Conservation (phyloP, 2,888 invertebrate species). For the Stictocephala bisonia region DNA sequence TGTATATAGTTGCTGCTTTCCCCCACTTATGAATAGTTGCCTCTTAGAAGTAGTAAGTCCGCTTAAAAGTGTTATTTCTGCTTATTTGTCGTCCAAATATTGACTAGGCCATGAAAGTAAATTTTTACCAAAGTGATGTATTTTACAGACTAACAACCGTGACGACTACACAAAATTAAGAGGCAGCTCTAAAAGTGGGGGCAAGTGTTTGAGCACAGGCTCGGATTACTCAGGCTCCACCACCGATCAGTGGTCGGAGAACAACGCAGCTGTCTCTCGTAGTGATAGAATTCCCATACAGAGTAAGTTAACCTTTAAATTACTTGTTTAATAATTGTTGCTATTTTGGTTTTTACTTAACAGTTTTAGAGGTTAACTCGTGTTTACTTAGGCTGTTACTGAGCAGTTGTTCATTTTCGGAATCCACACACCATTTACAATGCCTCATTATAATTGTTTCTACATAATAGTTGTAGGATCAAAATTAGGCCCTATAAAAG, state of each 20-base stretch:
- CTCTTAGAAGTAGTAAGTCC: constrained; percentile 29
- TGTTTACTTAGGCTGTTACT: no score
- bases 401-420: no score
- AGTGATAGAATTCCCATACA: constrained; percentile 53
- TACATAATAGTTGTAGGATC: no score
- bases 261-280: constrained; percentile 49
- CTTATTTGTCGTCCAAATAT: background rate
- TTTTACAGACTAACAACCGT: constrained; percentile 56
- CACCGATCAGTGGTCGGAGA: constrained; percentile 59
- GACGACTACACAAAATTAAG: constrained; percentile 59
- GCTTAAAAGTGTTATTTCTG: no score
- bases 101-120: background rate
- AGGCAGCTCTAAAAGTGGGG: constrained; percentile 57
- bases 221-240: constrained; percentile 61
- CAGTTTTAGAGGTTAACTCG: no score
- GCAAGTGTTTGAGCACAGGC: constrained; percentile 58
- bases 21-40: constrained; percentile 18
- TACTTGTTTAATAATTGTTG: no score
- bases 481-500: no score
- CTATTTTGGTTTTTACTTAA: no score
- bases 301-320: no score
- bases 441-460: no score
- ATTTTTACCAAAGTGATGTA: constrained; percentile 19
- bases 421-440: no score
- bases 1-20: no score